Evolutionary conservation across 2,888 invertebrate species (phyloP).

Genomic region (Calliopum simillimum): DNA sequence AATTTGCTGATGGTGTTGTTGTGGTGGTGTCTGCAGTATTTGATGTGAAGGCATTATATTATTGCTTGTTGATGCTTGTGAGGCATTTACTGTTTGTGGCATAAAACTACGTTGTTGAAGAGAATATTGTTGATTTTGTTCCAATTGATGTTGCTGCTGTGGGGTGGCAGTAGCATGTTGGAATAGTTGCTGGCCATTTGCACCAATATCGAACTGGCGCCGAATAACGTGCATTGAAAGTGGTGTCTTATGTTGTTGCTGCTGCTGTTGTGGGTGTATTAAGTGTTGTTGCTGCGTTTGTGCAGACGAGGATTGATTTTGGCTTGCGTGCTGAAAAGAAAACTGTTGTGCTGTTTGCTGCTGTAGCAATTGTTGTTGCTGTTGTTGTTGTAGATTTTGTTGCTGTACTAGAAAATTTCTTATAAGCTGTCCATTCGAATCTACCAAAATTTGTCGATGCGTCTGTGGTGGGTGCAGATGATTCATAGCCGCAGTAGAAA

Average conservation of each 20-base stretch:
- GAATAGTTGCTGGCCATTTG: slow-evolving; percentile 58
- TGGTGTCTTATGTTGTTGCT: slow-evolving; percentile 48
- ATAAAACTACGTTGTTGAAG: slow-evolving; percentile 51
- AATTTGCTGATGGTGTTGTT: slow-evolving; percentile 43
- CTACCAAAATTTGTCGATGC: slow-evolving; percentile 60
- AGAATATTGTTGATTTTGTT: slow-evolving; percentile 54
- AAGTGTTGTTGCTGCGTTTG: slow-evolving; percentile 31
- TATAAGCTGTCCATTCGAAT: slow-evolving; percentile 65
- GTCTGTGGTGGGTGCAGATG: slow-evolving; percentile 43
- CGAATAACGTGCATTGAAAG: slow-evolving; percentile 53
- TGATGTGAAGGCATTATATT: slow-evolving; percentile 51
- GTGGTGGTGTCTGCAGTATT: slow-evolving; percentile 53
- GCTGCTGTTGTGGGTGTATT: slow-evolving; percentile 38
- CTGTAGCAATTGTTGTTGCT: slow-evolving; percentile 45
- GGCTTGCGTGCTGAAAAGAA: slow-evolving; percentile 45
- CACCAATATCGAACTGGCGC: slow-evolving; percentile 54
- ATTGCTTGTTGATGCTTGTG: slow-evolving; percentile 48
- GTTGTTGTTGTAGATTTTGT: slow-evolving; percentile 44
- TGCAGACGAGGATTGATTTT: slow-evolving; percentile 27
- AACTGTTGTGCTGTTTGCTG: slow-evolving; percentile 42
- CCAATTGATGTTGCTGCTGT: slow-evolving; percentile 45
- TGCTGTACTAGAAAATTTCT: slow-evolving; percentile 61
- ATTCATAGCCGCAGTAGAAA: slow-evolving; percentile 22
- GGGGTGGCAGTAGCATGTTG: slow-evolving; percentile 33
- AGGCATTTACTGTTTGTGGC: slow-evolving; percentile 40